Conservation (phyloP, 2,113 vertebrate species). For the Rynchops niger region DNA sequence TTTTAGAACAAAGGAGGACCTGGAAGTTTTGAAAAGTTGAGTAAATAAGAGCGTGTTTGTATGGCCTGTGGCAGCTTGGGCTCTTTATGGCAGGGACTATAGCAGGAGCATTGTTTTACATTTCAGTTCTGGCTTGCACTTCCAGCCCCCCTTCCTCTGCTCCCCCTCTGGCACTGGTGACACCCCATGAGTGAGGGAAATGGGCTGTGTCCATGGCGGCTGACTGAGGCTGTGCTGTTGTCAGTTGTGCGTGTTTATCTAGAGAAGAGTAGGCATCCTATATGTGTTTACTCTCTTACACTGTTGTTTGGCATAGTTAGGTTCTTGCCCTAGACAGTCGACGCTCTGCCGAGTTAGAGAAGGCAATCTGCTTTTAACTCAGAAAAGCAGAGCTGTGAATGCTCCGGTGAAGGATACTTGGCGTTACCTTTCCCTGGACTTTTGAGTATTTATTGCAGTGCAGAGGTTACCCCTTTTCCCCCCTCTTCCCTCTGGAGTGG, state of each 20-base stretch:
- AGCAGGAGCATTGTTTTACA: background rate
- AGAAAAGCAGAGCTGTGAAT: background rate
- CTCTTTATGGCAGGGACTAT: background rate
- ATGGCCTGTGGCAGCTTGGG: background rate
- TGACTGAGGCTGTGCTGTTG: background rate
- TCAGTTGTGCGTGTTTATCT: background rate
- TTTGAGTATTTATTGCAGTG: background rate
- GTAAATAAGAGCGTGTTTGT: background rate
- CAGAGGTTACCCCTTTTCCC: background rate
- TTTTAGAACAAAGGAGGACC: background rate
- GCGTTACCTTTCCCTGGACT: background rate
- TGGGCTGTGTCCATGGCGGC: background rate
- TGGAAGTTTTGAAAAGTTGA: background rate
- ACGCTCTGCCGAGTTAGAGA: background rate
- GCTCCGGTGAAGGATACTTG: background rate
- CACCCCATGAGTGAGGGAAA: background rate
- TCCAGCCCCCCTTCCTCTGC: background rate
- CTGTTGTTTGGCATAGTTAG: background rate
- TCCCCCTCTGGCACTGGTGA: background rate
- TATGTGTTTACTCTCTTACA: background rate
- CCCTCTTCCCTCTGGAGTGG: background rate
- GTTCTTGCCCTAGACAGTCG: background rate
- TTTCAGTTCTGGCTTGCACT: background rate
- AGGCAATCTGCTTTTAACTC: background rate
- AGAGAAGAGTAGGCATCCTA: background rate